phyloP scores from a whole-genome alignment of 2,113 vertebrate species.

The Xiphophorus couchianus region DNA sequence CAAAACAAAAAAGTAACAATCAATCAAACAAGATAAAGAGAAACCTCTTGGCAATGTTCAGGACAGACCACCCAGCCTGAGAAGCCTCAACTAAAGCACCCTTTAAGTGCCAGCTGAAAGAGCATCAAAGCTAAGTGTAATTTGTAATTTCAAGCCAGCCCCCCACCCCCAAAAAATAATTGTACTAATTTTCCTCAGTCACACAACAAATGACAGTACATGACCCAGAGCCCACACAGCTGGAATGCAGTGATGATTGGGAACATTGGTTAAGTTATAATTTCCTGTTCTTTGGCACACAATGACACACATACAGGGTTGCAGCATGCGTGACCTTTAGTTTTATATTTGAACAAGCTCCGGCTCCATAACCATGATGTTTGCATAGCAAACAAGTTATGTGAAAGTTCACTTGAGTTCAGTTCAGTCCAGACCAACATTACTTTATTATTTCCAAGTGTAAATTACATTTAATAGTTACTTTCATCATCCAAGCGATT shows the following conservation, averaged over 20 bases:
- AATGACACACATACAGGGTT: slow-evolving; percentile 17
- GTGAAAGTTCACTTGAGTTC: background rate
- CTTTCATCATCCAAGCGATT: background rate
- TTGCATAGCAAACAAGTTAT: slow-evolving; percentile 42
- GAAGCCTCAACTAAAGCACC: background rate
- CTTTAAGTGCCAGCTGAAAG: background rate
- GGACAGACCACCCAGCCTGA: background rate
- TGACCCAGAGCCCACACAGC: background rate
- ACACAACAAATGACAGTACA: background rate
- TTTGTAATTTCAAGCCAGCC: background rate
- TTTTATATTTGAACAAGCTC: slow-evolving; percentile 4
- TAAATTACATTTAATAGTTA: background rate
- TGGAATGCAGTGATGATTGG: no score
- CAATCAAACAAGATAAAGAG: background rate
- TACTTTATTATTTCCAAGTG: background rate
- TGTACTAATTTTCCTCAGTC: background rate
- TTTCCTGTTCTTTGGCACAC: slow-evolving; percentile 27
- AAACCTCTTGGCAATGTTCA: background rate
- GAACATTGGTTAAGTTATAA: background rate
- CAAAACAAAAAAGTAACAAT: background rate
- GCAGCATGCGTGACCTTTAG: slow-evolving; percentile 16
- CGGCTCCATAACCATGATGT: slow-evolving; percentile 5
- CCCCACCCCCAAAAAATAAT: background rate
- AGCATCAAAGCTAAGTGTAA: background rate
- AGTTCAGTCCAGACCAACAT: background rate